phyloP scores from a whole-genome alignment of 92 coral and sea anemone species.

The Porites evermanni region DNA sequence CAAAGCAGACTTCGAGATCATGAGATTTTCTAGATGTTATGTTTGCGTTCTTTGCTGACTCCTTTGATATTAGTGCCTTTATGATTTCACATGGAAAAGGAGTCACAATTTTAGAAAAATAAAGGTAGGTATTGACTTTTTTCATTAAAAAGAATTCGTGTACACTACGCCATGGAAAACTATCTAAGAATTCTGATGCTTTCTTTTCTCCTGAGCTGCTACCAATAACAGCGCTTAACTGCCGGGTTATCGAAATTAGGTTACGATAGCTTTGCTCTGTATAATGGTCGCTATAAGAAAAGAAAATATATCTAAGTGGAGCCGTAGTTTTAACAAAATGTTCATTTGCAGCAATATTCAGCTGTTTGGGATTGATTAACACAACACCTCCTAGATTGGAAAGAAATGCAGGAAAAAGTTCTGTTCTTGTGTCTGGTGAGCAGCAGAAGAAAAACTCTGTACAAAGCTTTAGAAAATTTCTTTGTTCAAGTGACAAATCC shows the following conservation, averaged over 20 bases:
- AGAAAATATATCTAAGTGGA: not conserved
- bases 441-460: not conserved
- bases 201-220: slow-evolving; percentile 24
- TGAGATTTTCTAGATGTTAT: no score
- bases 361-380: not conserved
- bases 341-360: slow-evolving; percentile 6
- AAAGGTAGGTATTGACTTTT: not conserved
- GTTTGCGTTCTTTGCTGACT: not conserved
- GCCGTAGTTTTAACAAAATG: not conserved
- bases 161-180: no score
- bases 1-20: not conserved
- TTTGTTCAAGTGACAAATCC: no score
- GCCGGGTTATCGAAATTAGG: not conserved
- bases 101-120: not conserved
- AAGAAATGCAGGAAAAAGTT: not conserved
- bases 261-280: not conserved
- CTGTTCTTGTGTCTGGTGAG: not conserved
- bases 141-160: not conserved
- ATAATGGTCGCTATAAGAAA: not conserved
- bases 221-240: not conserved
- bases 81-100: not conserved
- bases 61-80: not conserved
- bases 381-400: not conserved
- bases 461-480: not conserved
- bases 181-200: slow-evolving; percentile 5